These are phyloP conservation scores for Cyclargus thomasi DNA, from an alignment of 1,140 invertebrate genomes.

Conservation along the genomic window DNA sequence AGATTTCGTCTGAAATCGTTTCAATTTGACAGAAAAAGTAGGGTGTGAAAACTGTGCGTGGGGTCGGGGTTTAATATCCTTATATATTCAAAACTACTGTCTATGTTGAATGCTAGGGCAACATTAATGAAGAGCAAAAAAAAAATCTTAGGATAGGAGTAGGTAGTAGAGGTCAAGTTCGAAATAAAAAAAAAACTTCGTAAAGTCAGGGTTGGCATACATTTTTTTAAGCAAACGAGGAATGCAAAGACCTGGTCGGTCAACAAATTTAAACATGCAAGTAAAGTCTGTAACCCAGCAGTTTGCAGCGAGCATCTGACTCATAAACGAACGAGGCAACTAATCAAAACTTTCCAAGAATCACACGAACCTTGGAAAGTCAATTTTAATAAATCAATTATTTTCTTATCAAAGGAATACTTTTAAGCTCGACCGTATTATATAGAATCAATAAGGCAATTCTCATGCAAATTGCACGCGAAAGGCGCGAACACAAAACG, in stretches of 20 bases:
- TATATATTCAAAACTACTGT: neutral
- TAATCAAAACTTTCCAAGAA: constrained; percentile 12
- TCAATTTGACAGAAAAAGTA: neutral
- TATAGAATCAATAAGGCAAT: neutral
- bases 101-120: too few relatives aligned
- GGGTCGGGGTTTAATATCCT: neutral
- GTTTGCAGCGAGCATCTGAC: constrained; percentile 1
- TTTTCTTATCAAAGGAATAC: neutral
- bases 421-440: neutral
- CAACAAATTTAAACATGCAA: constrained; percentile 9
- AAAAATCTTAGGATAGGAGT: too few relatives aligned
- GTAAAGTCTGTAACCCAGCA: neutral
- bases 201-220: neutral
- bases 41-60: too few relatives aligned
- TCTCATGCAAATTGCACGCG: neutral
- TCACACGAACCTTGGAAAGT: constrained; percentile 14
- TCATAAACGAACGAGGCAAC: neutral
- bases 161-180: too few relatives aligned
- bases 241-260: neutral
- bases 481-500: neutral
- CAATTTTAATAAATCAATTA: constrained; percentile 7
- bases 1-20: neutral
- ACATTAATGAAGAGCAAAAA: too few relatives aligned
- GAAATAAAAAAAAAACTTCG: neutral
- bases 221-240: neutral